Base-by-base conservation (phyloP, 2,797 vertebrate genomes). In the Poecilia picta region DNA sequence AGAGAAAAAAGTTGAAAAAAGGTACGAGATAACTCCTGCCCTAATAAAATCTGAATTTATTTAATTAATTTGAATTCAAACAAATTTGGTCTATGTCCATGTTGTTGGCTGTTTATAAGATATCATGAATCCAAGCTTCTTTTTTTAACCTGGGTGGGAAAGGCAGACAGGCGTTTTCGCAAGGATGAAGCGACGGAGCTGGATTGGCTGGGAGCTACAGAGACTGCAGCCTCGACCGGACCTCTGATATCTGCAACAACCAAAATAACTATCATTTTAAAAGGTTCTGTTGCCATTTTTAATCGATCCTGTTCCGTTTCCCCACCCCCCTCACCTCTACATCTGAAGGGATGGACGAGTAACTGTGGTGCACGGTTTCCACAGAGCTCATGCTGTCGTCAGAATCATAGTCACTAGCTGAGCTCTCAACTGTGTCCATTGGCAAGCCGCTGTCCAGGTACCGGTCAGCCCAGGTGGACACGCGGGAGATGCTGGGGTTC, bases 401-500 rank as follows among this genome's bases (percentile, higher is more conserved):
- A 57, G 95, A 96, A 84, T 96, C 90, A 2, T 81, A 87, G 1
- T 95, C 94, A 13, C 94, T 94, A 76, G 64, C 89, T 0, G 75
- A 91, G 86, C 81, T 90, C 2, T 91, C 92, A 0, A 79, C 85
- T 0, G 77, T 89, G 80, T 93, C 95, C 73, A 85, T 88, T 1
- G 83, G 94, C 16, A 96, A 86, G 0, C 95, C 95, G 39, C 95
- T 96, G 93, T 96, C 96, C 89, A 91, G 86, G 91, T 95, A 96
- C 81, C 84, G 93, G 31, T 95, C 88, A 1, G 95, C 95, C 95
- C 95, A 94, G 79, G 43, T 85, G 76, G 93, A 88, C 76, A 96
- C 91, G 16, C 94, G 87, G 46, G 91, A 92, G 87, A 87, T 84
- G 66, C 73, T 82, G 31, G 90, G 47, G 31, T 90, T 87, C 5